Evolutionary conservation across 2,888 invertebrate genomes (phyloP).

Genomic region (Drosophila melanosoma): DNA sequence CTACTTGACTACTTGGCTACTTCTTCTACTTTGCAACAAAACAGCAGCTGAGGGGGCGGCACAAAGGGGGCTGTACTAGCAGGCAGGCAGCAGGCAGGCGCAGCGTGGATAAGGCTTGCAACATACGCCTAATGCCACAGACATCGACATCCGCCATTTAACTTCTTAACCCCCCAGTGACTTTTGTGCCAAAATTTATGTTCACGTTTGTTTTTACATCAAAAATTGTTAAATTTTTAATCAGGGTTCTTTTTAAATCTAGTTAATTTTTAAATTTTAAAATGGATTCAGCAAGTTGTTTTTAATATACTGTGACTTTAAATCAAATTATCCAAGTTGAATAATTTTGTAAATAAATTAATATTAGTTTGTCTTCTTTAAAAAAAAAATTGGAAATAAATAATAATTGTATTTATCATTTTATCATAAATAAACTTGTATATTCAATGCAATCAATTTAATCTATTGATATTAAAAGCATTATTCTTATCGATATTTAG

Average conservation of each 20-base stretch:
- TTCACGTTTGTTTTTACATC: background rate
- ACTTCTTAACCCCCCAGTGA: constrained; percentile 61
- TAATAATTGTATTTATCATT: background rate
- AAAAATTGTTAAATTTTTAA: background rate
- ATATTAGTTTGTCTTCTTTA: background rate
- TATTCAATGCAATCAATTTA: background rate
- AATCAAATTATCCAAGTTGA: background rate
- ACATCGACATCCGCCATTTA: constrained; percentile 80
- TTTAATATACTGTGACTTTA: background rate
- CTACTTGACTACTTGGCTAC: constrained; percentile 67
- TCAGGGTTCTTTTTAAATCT: background rate
- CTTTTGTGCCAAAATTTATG: background rate
- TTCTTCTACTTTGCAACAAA: constrained; percentile 41
- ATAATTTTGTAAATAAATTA: background rate
- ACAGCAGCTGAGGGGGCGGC: constrained; percentile 66
- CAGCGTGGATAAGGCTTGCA: constrained; percentile 60
- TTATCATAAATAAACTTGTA: background rate
- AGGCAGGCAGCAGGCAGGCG: constrained; percentile 27
- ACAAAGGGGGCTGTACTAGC: constrained; percentile 32
- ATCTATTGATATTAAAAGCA: background rate
- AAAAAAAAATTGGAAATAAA: background rate
- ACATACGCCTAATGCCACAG: constrained; percentile 80
- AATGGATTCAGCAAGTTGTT: background rate
- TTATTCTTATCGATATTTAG: background rate
- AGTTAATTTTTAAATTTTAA: background rate